Evolutionary conservation across 2,797 vertebrate species (phyloP).

Genomic region (Neoniphon sammara): DNA sequence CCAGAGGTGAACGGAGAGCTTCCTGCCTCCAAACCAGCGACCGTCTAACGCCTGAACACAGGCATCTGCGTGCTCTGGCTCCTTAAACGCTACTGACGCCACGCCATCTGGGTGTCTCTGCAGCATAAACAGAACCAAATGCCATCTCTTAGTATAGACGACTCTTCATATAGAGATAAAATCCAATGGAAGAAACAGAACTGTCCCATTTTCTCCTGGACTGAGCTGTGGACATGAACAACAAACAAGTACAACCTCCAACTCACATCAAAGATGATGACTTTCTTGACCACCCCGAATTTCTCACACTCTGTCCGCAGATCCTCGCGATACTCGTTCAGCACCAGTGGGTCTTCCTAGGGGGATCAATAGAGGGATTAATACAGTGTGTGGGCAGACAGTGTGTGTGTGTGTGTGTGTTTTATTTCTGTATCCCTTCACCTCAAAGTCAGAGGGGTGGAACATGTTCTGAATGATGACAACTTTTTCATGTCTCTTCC

Average conservation of each 20-base stretch:
- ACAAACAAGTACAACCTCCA: background rate
- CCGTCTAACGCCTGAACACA: slow-evolving; percentile 89
- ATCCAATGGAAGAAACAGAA: background rate
- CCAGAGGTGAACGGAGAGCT: slow-evolving; percentile 89
- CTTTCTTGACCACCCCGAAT: slow-evolving; percentile 96
- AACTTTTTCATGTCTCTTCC: slow-evolving; percentile 92
- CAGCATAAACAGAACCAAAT: slow-evolving; percentile 26
- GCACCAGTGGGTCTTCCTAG: slow-evolving; percentile 94
- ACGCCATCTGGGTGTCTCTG: slow-evolving; percentile 96
- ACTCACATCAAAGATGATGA: slow-evolving; percentile 98
- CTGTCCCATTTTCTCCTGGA: background rate
- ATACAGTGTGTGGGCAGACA: background rate
- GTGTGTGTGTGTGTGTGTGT: slow-evolving; percentile 4
- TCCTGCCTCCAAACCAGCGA: slow-evolving; percentile 96
- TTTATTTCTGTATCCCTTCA: slow-evolving; percentile 56
- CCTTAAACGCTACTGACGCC: slow-evolving; percentile 93
- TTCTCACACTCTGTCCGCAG: slow-evolving; percentile 94
- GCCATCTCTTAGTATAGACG: background rate
- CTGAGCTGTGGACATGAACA: background rate
- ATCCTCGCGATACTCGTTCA: slow-evolving; percentile 97
- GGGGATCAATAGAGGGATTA: slow-evolving; percentile 24
- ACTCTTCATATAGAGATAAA: background rate
- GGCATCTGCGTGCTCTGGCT: slow-evolving; percentile 87
- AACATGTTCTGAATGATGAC: slow-evolving; percentile 98
- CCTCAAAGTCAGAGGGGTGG: slow-evolving; percentile 97